Evolutionary conservation across 2,113 vertebrate genomes (phyloP).

Genomic region (Cyanoliseus patagonus): DNA sequence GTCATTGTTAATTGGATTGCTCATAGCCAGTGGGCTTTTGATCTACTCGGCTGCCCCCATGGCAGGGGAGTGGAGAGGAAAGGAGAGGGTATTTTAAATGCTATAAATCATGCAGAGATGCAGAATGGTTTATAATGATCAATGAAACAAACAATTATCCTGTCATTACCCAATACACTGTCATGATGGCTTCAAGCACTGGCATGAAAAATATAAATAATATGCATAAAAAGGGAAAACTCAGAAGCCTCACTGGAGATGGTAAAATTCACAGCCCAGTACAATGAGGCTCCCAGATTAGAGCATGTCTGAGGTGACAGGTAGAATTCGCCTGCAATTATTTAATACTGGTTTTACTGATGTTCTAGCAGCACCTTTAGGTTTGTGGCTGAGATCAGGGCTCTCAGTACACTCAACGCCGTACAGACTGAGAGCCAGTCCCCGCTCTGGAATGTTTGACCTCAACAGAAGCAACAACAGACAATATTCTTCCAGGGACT

Average conservation of each 20-base stretch:
- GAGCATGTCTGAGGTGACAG: background rate
- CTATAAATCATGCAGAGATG: constrained; percentile 58
- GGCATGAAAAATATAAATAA: constrained; percentile 19
- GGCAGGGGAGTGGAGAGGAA: constrained; percentile 17
- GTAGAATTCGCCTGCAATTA: background rate
- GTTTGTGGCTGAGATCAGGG: background rate
- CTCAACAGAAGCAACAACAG: background rate
- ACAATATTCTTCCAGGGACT: background rate
- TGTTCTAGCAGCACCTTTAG: background rate
- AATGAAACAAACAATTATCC: constrained; percentile 77
- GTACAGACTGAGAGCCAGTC: background rate
- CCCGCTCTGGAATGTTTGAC: background rate
- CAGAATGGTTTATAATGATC: constrained; percentile 66
- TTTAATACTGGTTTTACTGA: background rate
- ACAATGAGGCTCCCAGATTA: background rate
- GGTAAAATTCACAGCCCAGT: background rate
- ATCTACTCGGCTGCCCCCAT: constrained; percentile 17
- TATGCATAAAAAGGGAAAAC: background rate
- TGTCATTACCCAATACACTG: constrained; percentile 59
- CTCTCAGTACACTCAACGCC: background rate
- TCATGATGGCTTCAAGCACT: constrained; percentile 28
- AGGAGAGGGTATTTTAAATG: constrained; percentile 39
- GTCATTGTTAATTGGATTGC: constrained; percentile 47
- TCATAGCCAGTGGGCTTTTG: constrained; percentile 50
- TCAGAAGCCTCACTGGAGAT: background rate